Conservation (phyloP, 2,797 vertebrate species). For the Leptoclinus maculatus region DNA sequence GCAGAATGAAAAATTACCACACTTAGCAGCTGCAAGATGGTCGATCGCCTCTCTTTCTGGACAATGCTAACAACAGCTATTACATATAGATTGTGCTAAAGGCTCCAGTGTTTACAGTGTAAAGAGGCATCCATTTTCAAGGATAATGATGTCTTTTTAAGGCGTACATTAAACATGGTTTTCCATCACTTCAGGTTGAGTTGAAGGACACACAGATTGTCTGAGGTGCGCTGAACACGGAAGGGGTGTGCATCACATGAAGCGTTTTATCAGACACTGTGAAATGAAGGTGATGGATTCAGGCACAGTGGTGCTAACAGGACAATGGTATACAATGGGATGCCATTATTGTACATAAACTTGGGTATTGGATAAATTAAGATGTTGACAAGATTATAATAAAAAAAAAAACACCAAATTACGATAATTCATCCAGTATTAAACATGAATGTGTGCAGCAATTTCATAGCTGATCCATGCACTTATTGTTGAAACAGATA, state of each 20-base stretch:
- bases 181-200: slow-evolving; percentile 25
- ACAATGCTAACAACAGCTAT: slow-evolving; percentile 18
- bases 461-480: not conserved
- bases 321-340: not conserved
- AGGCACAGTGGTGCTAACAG: too few species aligned
- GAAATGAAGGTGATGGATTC: slow-evolving; percentile 18
- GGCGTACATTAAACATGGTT: slow-evolving; percentile 14
- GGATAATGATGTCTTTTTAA: not conserved
- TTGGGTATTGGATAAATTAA: not conserved
- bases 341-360: not conserved
- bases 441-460: not conserved
- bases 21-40: slow-evolving; percentile 34
- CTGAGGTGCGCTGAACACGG: slow-evolving; percentile 16
- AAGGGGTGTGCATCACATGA: slow-evolving; percentile 18
- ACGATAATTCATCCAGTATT: not conserved
- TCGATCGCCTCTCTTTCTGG: slow-evolving; percentile 21
- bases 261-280: slow-evolving; percentile 24
- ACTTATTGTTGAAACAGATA: not conserved
- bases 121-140: slow-evolving; percentile 17
- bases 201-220: slow-evolving; percentile 33
- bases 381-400: not conserved
- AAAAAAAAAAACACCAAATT: too few species aligned
- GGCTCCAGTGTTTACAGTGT: not conserved
- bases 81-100: slow-evolving; percentile 19
- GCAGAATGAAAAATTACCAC: slow-evolving; percentile 51